Evolutionary conservation across 2,797 vertebrate genomes (phyloP).

Genomic region (Poeciliopsis infans): DNA sequence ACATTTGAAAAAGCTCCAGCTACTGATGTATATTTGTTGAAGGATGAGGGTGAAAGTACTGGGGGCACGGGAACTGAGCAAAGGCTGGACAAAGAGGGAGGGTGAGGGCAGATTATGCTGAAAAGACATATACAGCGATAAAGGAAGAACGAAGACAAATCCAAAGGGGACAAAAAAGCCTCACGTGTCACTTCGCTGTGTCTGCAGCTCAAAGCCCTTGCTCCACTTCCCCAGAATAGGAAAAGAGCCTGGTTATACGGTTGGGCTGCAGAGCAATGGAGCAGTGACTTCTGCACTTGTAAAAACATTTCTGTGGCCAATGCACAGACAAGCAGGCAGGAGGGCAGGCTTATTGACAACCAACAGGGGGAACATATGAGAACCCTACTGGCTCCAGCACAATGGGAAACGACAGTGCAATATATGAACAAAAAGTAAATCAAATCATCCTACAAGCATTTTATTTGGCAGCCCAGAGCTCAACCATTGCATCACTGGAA

Average conservation of each 20-base stretch:
- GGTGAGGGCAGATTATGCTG: conserved; percentile 49
- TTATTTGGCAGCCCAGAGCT: conserved; percentile 11
- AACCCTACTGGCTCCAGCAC: conserved; percentile 34
- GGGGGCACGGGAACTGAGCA: conserved; percentile 31
- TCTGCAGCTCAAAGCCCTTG: conserved; percentile 60
- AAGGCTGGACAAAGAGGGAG: conserved; percentile 62
- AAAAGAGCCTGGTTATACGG: conserved; percentile 78
- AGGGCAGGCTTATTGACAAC: conserved; percentile 64
- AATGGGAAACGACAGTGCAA: conserved; percentile 34
- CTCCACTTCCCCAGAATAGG: conserved; percentile 71
- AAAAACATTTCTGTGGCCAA: conserved; percentile 79
- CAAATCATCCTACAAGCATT: conserved; percentile 23
- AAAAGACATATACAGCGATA: conserved; percentile 27
- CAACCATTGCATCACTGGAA: conserved; percentile 32
- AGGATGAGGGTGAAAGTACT: conserved; percentile 39
- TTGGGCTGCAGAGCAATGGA: conserved; percentile 80
- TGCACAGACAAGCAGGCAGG: conserved; percentile 61
- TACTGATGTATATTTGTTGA: conserved; percentile 76
- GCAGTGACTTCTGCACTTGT: conserved; percentile 78
- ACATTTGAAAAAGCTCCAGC: conserved; percentile 64
- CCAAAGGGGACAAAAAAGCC: conserved; percentile 17
- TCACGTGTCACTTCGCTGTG: conserved; percentile 37
- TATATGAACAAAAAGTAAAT: conserved; percentile 31
- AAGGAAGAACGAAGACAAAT: conserved; percentile 10
- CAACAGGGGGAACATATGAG: conserved; percentile 51